Conservation (phyloP, 2,888 invertebrate species). For the Ptilodon capucinus region DNA sequence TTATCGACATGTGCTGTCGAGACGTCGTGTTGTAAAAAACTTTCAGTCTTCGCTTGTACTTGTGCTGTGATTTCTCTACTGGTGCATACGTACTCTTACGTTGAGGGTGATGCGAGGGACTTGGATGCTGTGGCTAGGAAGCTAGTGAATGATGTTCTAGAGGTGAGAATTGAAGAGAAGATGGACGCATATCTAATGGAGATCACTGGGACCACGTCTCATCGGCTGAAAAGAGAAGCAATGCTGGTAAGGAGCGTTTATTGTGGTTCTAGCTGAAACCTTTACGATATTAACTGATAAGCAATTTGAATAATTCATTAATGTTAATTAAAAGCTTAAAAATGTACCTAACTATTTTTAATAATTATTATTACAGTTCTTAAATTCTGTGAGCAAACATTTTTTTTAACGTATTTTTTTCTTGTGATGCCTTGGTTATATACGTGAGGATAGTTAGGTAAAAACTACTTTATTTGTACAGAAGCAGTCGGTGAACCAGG, state of each 20-base stretch:
- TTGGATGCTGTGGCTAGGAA: constrained; percentile 42
- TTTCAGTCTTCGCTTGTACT: constrained; percentile 62
- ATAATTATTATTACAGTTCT: too few species aligned
- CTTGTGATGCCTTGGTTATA: too few species aligned
- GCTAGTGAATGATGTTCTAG: constrained; percentile 48
- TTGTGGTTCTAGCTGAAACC: too few species aligned
- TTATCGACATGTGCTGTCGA: constrained; percentile 32
- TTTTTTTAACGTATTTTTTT: too few species aligned
- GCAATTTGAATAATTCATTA: too few species aligned
- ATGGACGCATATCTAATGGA: constrained; percentile 56
- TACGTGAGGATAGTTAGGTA: too few species aligned
- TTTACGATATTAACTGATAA: too few species aligned
- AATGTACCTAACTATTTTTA: too few species aligned
- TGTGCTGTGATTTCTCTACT: constrained; percentile 66
- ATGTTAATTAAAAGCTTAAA: too few species aligned
- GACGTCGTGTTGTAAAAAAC: constrained; percentile 51
- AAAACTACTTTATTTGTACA: too few species aligned
- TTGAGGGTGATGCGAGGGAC: constrained; percentile 38
- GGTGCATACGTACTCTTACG: constrained; percentile 61
- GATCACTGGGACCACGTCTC: constrained; percentile 39
- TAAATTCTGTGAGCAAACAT: too few species aligned
- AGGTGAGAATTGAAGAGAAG: constrained; percentile 56
- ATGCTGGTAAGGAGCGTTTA: constrained; percentile 61
- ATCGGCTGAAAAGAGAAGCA: constrained; percentile 64
- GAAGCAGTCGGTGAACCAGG: constrained; percentile 71